These are phyloP conservation scores for Alca torda DNA, from an alignment of 2,797 vertebrate genomes.

Conservation along the genomic window DNA sequence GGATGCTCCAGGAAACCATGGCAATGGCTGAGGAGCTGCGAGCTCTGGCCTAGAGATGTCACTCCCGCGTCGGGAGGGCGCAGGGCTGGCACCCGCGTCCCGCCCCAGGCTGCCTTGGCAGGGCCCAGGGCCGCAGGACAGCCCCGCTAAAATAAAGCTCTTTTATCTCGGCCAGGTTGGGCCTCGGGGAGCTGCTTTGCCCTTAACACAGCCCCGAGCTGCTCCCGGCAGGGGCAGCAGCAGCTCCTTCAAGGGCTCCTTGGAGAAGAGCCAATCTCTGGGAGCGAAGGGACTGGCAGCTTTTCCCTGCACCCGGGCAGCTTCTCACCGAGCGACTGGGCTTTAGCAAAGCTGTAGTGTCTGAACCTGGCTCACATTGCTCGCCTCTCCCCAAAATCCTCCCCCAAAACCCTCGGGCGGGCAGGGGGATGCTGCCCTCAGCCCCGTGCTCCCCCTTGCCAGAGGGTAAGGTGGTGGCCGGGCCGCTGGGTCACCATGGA, in stretches of 20 bases:
- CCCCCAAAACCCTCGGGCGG: accelerated
- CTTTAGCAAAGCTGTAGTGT: neutral
- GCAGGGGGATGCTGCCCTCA: neutral
- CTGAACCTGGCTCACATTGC: neutral
- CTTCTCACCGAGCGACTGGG: neutral
- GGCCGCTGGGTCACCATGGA: neutral
- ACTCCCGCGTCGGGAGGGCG: neutral
- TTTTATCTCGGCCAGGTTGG: neutral
- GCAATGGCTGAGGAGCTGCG: neutral
- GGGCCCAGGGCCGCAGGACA: neutral
- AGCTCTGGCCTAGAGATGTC: neutral
- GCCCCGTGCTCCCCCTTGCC: neutral
- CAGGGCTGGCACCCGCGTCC: neutral
- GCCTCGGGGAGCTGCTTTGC: neutral
- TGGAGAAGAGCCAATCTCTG: neutral
- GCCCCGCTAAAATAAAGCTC: neutral
- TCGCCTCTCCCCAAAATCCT: neutral
- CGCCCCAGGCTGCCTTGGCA: accelerated
- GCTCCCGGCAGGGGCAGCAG: neutral
- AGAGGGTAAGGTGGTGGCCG: accelerated
- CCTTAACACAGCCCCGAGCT: neutral
- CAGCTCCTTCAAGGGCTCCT: neutral
- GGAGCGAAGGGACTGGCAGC: neutral
- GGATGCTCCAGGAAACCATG: neutral
- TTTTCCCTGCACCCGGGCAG: neutral